phyloP scores from a whole-genome alignment of 2,888 invertebrate species.

The Phalera bucephala region DNA sequence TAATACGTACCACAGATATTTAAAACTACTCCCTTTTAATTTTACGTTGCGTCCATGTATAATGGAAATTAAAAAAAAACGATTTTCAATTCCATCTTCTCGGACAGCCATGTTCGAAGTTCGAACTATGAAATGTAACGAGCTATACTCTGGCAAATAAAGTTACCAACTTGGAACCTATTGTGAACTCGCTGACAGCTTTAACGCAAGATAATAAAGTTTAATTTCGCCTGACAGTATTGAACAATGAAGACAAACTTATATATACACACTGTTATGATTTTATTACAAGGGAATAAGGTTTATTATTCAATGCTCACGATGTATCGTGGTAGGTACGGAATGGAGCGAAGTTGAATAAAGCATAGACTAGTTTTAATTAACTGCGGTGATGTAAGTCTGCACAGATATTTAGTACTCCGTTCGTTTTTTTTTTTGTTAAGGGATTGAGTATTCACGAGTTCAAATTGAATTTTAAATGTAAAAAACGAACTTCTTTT shows the following conservation, averaged over 20 bases:
- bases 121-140: constrained; percentile 22
- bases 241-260: constrained; percentile 17
- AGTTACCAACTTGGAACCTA: constrained; percentile 13
- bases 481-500: no score
- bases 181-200: constrained; percentile 4
- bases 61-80: no score
- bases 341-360: constrained; percentile 19
- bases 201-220: constrained; percentile 19
- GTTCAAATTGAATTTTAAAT: neutral
- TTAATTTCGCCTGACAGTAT: constrained; percentile 14
- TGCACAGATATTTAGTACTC: no score
- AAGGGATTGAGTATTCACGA: neutral
- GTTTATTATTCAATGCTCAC: constrained; percentile 14
- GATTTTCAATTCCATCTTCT: constrained; percentile 46
- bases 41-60: no score
- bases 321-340: constrained; percentile 1
- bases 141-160: constrained; percentile 22
- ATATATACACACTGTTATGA: constrained; percentile 10
- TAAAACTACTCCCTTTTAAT: no score
- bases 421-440: neutral
- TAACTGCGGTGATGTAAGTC: constrained; percentile 22
- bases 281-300: constrained; percentile 12
- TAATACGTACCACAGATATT: no score
- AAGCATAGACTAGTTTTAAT: constrained; percentile 28
- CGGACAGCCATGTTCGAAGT: constrained; percentile 25